Percentiles rank a stretch among this genome's conserved stretches.
phyloP scores from a whole-genome alignment of 1,140 invertebrate genomes.

The Anastatus disparis region DNA sequence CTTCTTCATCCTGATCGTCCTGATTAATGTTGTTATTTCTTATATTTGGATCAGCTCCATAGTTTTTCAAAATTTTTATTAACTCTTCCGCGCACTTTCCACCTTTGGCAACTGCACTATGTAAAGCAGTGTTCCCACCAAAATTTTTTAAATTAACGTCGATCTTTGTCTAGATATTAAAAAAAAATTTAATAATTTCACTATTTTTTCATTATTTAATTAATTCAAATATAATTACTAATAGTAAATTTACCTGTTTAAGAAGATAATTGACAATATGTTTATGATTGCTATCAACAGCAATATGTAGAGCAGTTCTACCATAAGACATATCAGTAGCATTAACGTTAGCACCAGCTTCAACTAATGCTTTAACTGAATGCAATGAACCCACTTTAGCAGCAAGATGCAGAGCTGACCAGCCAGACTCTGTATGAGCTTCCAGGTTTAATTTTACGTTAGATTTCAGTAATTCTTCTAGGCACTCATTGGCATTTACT shows the following conservation, averaged over 20 bases:
- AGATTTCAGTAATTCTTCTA: constrained; percentile 48
- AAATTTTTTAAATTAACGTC: constrained; percentile 57
- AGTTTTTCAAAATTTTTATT: constrained; percentile 51
- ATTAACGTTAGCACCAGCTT: constrained; percentile 66
- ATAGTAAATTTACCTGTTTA: constrained; percentile 47
- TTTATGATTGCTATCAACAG: constrained; percentile 63
- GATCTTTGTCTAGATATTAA: constrained; percentile 53
- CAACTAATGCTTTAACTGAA: constrained; percentile 64
- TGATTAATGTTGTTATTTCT: constrained; percentile 48
- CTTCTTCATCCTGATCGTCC: constrained; percentile 18
- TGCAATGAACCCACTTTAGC: constrained; percentile 64
- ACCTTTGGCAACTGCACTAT: constrained; percentile 55
- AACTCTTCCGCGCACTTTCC: constrained; percentile 54
- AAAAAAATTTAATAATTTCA: constrained; percentile 7
- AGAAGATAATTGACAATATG: constrained; percentile 68
- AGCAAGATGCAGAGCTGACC: constrained; percentile 68
- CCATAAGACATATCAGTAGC: constrained; percentile 66
- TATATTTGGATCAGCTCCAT: constrained; percentile 56
- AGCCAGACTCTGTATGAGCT: constrained; percentile 56
- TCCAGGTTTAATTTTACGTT: constrained; percentile 44
- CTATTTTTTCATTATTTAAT: constrained; percentile 8
- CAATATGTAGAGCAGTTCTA: constrained; percentile 70
- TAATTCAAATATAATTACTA: too few species aligned
- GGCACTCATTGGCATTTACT: constrained; percentile 45
- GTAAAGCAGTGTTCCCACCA: constrained; percentile 60